phyloP scores from a whole-genome alignment of 2,113 vertebrate genomes.

The Ceratotherium simum region DNA sequence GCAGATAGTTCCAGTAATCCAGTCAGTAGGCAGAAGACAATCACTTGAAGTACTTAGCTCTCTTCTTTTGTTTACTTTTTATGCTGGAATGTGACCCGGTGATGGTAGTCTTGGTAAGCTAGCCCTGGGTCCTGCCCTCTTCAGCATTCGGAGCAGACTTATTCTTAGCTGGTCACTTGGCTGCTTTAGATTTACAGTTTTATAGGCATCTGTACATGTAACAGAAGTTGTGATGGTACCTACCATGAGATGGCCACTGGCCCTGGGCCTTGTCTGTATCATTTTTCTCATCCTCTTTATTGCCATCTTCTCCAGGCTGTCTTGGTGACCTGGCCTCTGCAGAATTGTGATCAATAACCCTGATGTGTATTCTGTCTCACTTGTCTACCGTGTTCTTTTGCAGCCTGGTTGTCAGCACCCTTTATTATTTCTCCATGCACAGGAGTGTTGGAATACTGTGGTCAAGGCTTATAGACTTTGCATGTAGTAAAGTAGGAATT shows the following conservation, averaged over 20 bases:
- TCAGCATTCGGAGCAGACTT: not conserved
- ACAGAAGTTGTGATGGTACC: not conserved
- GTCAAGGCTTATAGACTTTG: not conserved
- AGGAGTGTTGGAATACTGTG: not conserved
- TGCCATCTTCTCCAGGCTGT: not conserved
- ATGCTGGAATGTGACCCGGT: not conserved
- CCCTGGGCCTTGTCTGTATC: not conserved
- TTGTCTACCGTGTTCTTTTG: not conserved
- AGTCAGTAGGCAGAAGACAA: not conserved
- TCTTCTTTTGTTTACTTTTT: not conserved
- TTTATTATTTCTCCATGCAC: not conserved
- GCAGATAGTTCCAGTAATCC: no score
- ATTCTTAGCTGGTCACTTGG: not conserved
- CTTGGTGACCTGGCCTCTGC: not conserved
- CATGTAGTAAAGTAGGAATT: not conserved
- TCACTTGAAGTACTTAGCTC: not conserved
- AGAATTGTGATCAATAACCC: accelerated
- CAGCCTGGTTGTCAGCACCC: not conserved
- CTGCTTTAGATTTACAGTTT: not conserved
- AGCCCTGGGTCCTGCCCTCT: not conserved
- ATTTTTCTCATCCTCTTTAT: not conserved
- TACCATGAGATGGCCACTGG: not conserved
- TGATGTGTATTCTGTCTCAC: not conserved
- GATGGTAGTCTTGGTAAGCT: not conserved
- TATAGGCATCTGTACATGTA: not conserved